A percentile compares a stretch with the other conserved stretches of the same genome.
These are phyloP conservation scores for Zoanthus solanderi DNA, from an alignment of 92 coral and sea anemone genomes.

Conservation along the genomic window DNA sequence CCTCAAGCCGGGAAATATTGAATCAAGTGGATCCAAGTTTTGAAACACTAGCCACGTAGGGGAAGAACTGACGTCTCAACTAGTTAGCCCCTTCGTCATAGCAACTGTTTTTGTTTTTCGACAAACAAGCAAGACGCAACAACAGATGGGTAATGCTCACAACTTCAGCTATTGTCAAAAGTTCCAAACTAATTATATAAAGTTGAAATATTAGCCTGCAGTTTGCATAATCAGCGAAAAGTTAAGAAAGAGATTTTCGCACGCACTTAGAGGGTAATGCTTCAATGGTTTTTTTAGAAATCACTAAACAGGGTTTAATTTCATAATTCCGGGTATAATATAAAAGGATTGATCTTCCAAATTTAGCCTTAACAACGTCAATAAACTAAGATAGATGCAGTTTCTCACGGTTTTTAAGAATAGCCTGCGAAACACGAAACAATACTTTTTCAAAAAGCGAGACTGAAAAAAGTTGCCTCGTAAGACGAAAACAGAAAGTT, in stretches of 20 bases:
- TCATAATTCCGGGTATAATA: conserved; percentile 41
- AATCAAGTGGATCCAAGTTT: too few species aligned
- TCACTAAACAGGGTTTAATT: not conserved
- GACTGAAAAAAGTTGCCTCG: not conserved
- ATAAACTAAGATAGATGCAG: not conserved
- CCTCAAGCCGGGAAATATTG: too few species aligned
- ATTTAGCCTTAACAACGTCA: conserved; percentile 18
- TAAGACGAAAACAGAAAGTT: not conserved
- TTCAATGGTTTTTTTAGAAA: conserved; percentile 9
- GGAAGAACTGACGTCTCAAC: too few species aligned
- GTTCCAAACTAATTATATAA: too few species aligned
- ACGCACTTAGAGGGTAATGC: conserved; percentile 3
- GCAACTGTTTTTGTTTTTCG: too few species aligned
- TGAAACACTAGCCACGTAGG: too few species aligned
- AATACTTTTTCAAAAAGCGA: not conserved
- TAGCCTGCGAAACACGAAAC: conserved; percentile 20
- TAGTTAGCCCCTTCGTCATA: too few species aligned
- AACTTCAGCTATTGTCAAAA: too few species aligned
- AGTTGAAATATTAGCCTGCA: not conserved
- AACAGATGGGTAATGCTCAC: too few species aligned
- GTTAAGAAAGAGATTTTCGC: not conserved
- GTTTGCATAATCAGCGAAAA: conserved; percentile 14
- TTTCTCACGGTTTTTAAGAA: conserved; percentile 29
- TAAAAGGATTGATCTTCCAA: conserved; percentile 27
- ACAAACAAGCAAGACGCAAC: too few species aligned